phyloP scores from a whole-genome alignment of 2,797 vertebrate genomes.

The Siniperca obscura region DNA sequence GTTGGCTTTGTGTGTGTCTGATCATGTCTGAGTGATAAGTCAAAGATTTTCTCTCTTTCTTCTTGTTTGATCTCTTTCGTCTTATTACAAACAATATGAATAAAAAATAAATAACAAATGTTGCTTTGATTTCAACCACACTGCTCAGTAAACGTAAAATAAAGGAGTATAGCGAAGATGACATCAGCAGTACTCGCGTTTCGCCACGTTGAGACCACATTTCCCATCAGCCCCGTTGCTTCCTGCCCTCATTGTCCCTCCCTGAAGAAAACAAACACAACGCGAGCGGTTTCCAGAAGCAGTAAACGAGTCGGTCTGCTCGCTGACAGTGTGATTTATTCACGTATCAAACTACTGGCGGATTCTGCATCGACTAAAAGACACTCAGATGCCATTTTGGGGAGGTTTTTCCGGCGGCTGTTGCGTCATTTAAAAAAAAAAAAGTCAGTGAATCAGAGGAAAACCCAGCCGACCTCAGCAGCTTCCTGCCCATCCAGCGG shows the following conservation, averaged over 20 bases:
- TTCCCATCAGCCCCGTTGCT: background rate
- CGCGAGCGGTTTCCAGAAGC: background rate
- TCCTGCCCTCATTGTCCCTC: background rate
- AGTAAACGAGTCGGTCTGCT: background rate
- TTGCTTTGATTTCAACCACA: no score
- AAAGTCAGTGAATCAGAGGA: slow-evolving; percentile 55
- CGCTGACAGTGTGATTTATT: background rate
- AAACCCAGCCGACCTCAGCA: slow-evolving; percentile 64
- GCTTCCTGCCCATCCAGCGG: slow-evolving; percentile 53
- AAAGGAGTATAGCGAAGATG: no score
- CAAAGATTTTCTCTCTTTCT: slow-evolving; percentile 16
- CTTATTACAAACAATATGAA: no score
- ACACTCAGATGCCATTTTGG: rapidly evolving
- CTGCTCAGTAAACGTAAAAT: no score
- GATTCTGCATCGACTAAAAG: background rate
- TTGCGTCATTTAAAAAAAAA: background rate
- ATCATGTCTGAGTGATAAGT: slow-evolving; percentile 55
- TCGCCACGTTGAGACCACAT: background rate
- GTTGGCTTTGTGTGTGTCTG: slow-evolving; percentile 49
- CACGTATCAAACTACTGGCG: background rate
- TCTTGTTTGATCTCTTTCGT: background rate
- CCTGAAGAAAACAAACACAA: background rate
- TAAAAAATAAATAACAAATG: background rate
- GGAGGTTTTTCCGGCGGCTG: slow-evolving; percentile 16
- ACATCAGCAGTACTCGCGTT: background rate